Evolutionary conservation across 64 coral and sea anemone species (phyloP).

Genomic region (Trachythela sp.): DNA sequence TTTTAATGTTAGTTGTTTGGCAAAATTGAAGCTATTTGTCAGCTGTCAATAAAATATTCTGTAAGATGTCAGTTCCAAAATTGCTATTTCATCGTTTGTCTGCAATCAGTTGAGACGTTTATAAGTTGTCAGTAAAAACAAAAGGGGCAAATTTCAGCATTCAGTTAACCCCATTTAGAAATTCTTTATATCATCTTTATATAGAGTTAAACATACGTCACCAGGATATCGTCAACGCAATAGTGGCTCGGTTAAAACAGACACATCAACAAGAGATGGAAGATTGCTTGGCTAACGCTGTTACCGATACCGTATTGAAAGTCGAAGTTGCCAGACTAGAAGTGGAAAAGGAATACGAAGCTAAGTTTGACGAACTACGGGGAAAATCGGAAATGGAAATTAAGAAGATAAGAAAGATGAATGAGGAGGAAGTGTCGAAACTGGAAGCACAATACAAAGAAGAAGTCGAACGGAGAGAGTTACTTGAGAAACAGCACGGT

Average conservation of each 20-base stretch:
- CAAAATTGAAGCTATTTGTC: too few relatives aligned
- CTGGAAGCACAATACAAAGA: background rate
- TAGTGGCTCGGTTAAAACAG: background rate
- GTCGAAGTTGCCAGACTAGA: slow-evolving; percentile 8
- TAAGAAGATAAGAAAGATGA: background rate
- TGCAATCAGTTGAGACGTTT: too few relatives aligned
- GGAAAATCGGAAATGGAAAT: background rate
- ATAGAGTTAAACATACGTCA: slow-evolving; percentile 16
- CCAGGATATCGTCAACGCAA: slow-evolving; percentile 4
- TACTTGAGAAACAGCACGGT: background rate
- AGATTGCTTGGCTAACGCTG: background rate
- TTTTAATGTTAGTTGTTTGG: too few relatives aligned
- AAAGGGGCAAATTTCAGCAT: too few relatives aligned
- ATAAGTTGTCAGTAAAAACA: too few relatives aligned
- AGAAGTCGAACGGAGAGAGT: background rate
- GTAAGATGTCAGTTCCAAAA: too few relatives aligned
- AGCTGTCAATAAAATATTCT: too few relatives aligned
- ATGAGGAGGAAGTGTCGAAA: background rate
- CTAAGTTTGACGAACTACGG: background rate
- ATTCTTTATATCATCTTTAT: background rate
- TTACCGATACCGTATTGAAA: background rate
- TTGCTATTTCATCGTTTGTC: too few relatives aligned
- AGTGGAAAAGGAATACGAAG: slow-evolving; percentile 2
- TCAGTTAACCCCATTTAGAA: too few relatives aligned
- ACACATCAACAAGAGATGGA: slow-evolving; percentile 21